Conservation (phyloP, 2,888 invertebrate species). For the Melieria crassipennis region DNA sequence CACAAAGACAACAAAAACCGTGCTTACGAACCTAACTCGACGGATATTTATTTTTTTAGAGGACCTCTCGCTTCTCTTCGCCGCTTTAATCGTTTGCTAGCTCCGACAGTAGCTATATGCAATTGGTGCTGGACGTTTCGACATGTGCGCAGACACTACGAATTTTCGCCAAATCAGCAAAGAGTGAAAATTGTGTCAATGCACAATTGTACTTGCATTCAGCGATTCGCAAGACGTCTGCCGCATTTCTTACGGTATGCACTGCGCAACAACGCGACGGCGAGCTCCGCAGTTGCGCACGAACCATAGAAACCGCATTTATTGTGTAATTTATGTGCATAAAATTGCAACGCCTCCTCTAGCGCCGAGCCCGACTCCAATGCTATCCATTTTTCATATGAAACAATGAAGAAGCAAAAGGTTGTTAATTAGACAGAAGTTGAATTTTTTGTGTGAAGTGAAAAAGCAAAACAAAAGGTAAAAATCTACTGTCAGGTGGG, state of each 20-base stretch:
- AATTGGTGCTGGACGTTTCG: too few species aligned
- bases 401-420: background rate
- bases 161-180: conserved; percentile 8
- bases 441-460: background rate
- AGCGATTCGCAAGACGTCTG: background rate
- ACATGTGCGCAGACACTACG: background rate
- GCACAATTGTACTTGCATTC: background rate
- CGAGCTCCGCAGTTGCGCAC: background rate
- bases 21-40: too few species aligned
- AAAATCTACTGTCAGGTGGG: background rate
- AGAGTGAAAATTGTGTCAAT: conserved; percentile 25
- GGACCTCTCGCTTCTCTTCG: too few species aligned
- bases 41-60: too few species aligned
- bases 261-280: background rate
- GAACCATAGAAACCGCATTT: conserved; percentile 7
- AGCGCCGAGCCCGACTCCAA: background rate
- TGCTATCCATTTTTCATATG: too few species aligned
- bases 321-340: conserved; percentile 12
- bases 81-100: too few species aligned
- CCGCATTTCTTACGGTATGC: too few species aligned
- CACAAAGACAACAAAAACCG: too few species aligned
- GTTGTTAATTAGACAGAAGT: conserved; percentile 5
- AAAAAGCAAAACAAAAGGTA: too few species aligned
- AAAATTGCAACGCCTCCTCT: background rate
- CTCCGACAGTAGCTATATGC: too few species aligned